Percentiles rank a stretch among this genome's conserved stretches.
phyloP scores from a whole-genome alignment of 2,113 vertebrate species.

The Eublepharis macularius region DNA sequence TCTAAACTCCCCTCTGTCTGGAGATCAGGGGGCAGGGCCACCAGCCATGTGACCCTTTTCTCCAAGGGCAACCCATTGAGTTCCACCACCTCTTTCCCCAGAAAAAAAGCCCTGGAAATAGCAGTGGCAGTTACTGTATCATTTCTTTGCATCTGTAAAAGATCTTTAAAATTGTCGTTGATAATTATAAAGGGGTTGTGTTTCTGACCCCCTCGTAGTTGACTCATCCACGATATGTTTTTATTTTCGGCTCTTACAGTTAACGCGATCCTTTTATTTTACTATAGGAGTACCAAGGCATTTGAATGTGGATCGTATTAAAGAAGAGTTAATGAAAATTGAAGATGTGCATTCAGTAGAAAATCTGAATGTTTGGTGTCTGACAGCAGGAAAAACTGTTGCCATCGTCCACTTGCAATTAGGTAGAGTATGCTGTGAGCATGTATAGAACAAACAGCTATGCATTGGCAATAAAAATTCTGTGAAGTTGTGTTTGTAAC shows the following conservation, averaged over 20 bases:
- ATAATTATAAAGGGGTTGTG: background rate
- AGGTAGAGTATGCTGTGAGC: constrained; percentile 75
- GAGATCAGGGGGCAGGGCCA: no score
- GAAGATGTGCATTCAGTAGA: constrained; percentile 92
- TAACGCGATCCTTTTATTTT: constrained; percentile 31
- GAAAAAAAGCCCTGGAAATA: no score
- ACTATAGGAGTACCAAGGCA: constrained; percentile 88
- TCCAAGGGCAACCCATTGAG: no score
- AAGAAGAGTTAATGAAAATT: constrained; percentile 90
- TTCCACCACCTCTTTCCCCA: no score
- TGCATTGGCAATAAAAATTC: background rate
- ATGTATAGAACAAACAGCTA: background rate
- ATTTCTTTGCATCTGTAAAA: background rate
- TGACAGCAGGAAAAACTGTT: constrained; percentile 90
- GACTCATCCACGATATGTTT: background rate
- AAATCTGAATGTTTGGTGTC: constrained; percentile 94
- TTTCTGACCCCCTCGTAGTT: background rate
- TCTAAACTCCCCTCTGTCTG: no score
- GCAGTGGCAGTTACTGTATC: background rate
- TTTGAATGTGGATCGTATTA: constrained; percentile 85
- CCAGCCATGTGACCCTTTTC: no score
- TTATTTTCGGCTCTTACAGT: background rate
- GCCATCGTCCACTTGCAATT: constrained; percentile 92
- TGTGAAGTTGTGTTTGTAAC: no score
- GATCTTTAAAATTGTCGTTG: background rate